Base-by-base conservation (phyloP, 2,888 invertebrate genomes). In the Trissolcus brochymenae region DNA sequence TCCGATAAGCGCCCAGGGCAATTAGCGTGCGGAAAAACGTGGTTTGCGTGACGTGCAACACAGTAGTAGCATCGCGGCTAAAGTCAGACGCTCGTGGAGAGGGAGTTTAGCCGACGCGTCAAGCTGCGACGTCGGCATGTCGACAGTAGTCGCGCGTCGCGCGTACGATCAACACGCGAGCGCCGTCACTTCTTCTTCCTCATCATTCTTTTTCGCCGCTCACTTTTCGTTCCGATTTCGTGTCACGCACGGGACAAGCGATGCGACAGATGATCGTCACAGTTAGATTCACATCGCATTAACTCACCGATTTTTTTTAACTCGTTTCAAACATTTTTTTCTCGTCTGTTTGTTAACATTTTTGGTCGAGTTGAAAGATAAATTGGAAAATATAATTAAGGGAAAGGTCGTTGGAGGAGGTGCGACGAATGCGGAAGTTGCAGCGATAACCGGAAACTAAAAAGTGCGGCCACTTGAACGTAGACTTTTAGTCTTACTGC, bases 101-200 rank as follows among this genome's bases (percentile, higher is more conserved):
- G 60, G 55, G 72, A 49, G 65, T 65, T 60, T 49, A n/a, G 57
- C 35, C 29, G 60, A 54, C 60, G 68, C 60, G 41, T 40, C 29
- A 50, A 29, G 62, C 21, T 19, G 17, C 14, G 25, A 25, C 56
- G 46, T 29, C 55, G 46, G 40, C 43, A 14, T n/a, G 41, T 53
- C 57, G 41, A 16, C 76, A 76, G 76, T 76, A 76, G 51, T 72
- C 64, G 76, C 72, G 76, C 76, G 72, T 66, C 76, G 76, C 76
- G 76, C 72, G 76, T 67, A 62, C 61, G 19, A 61, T 67, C 56
- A 76, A 71, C 71, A 76, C 76, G 62, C 46, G 68, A 75, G 59
- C 55, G 57, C 17, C 49, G 59, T 50, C 46, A 19, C 19, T 53
- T 66, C 68, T 19, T 51, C 14, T 25, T 64, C 57, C 35, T 35